Base-by-base conservation (phyloP, 2,888 invertebrate genomes). In the Drosophila subsilvestris region DNA sequence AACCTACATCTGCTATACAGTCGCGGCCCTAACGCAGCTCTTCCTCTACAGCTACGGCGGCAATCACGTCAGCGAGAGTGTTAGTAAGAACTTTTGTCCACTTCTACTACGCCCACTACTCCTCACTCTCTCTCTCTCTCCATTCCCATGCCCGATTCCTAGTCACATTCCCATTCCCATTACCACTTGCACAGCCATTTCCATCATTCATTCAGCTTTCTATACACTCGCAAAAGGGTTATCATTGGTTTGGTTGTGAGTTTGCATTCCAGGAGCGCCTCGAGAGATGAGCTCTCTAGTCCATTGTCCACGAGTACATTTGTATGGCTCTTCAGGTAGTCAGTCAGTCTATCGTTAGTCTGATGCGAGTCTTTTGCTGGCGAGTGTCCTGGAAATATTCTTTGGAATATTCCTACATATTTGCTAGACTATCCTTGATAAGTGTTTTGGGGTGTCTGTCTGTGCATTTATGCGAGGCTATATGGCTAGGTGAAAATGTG, bases 21-120 rank as follows among this genome's bases (percentile, higher is more conserved):
- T 85, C 43, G 91, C 91, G 2, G 91, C 90, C 50, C 66, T 88
- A 54, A 87, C 89, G 45, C 90, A 92, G 78, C 83, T 91, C 43
- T 88, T 89, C 63, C 74, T 91, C 47, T 91, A 92, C 69, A 90
- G 91, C 77, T 86, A 89, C 60, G 91, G 92, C 12, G 92, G 91
- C 50, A 90, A 79, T 69, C 88, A 86, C 61, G 86, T 91, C 58
- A 84, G 83, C 49, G 91, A 91, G 63, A 91, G 91, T 81, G 91
- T 91, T 75, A 82, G 90, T 89, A 74, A 17, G 25, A 44, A 44
- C 49, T 71, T 49, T 53, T 53, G 17, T 12, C 17, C 32, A 55
- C 17, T 58, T 59, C 51, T 42, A 42, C 18, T 45, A 8, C 29
- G 57, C n/a, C 48, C 14, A n/a, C 10, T 48, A 42, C 22, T n/a